Percentiles rank a stretch among this genome's conserved stretches.
These are phyloP conservation scores for Drosophila repletoides DNA, from an alignment of 1,140 invertebrate genomes.

Conservation along the genomic window DNA sequence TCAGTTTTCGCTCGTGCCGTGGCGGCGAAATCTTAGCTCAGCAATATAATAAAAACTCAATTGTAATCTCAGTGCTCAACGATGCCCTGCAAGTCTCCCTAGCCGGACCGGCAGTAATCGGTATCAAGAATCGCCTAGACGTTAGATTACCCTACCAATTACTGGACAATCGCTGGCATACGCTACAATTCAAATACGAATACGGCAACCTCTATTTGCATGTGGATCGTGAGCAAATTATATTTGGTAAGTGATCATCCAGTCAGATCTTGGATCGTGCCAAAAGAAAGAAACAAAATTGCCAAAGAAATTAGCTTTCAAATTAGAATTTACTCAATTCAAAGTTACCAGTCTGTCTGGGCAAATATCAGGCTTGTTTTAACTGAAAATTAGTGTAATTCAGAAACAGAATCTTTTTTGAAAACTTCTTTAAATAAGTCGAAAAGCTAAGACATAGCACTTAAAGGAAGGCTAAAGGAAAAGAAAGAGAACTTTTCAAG, in stretches of 20 bases:
- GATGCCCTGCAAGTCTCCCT: conserved; percentile 88
- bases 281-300: not conserved
- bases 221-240: conserved; percentile 73
- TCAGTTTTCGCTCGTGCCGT: conserved; percentile 91
- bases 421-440: too few relatives aligned
- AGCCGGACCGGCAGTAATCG: conserved; percentile 83
- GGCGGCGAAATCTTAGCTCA: conserved; percentile 90
- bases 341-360: too few relatives aligned
- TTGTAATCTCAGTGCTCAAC: conserved; percentile 87
- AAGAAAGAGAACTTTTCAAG: too few relatives aligned
- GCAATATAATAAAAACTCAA: conserved; percentile 85
- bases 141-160: conserved; percentile 86
- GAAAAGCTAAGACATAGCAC: too few relatives aligned
- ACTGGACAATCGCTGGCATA: conserved; percentile 91
- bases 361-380: too few relatives aligned
- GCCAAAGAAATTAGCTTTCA: not conserved
- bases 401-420: too few relatives aligned
- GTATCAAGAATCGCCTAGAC: conserved; percentile 84
- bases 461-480: too few relatives aligned
- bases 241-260: conserved; percentile 69
- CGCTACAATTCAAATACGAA: conserved; percentile 82
- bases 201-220: conserved; percentile 86
- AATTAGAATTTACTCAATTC: too few relatives aligned
- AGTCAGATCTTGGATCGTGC: not conserved
- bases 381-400: not conserved